Evolutionary conservation across 2,888 invertebrate species (phyloP), one percentile per base, ranked within the genome.

Genomic region (Eremobia ochroleuca): DNA sequence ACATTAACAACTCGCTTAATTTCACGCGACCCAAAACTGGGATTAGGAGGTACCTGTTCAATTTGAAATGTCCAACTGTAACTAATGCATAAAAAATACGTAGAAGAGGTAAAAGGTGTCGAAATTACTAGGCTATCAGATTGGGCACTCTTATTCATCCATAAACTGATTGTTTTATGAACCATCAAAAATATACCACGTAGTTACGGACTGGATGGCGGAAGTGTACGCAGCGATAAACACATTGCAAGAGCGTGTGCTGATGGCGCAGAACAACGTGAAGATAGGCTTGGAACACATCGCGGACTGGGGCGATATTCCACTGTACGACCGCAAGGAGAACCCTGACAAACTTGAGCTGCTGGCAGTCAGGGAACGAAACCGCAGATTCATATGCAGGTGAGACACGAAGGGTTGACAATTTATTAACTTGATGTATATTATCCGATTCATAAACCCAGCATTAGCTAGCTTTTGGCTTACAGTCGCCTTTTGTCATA

Each of bases 281-380:
- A 95, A 96, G 37, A 93, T 94, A 1, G 97, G 98, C 0, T 92
- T 97, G 2, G 91, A 93, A 0, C 97, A 97, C 70, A 97, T 98
- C 43, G 97, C 97, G 1, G 95, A 96, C 0, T 99, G 99, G 99
- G 98, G 98, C 1, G 97, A 97, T 82, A 90, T 96, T 25, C 98
- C 99, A 0, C 94, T 99, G 13, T 98, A 98, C 91, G 97, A 98
- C 90, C 94, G 99, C 37, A 98, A 98, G 89, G 90, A 90, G 0
- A 96, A 96, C 72, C 92, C 92, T 0, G 96, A 95, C 62, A 96
- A 94, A 73, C 76, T 94, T 77, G 96, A 97, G 86, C 92, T 97
- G 66, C 92, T 98, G 1, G 97, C 97, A 46, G 95, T 97, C 3
- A 94, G 93, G 8, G 98, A 98, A 86, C 94, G 97, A 31, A 92